Base-by-base conservation (phyloP, 1,140 invertebrate species). In the Cotesia vestalis region DNA sequence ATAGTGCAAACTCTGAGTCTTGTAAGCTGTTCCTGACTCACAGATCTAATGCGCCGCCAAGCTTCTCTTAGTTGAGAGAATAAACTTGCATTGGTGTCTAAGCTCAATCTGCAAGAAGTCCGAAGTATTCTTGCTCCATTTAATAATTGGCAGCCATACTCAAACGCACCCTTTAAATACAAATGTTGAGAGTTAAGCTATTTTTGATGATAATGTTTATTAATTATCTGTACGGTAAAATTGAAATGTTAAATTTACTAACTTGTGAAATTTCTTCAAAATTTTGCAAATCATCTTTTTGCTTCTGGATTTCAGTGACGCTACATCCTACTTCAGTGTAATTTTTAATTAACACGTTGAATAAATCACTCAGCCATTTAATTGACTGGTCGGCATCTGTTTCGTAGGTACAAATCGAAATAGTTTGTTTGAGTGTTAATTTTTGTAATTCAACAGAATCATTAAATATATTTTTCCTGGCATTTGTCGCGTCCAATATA, bases 231-330 rank as follows among this genome's bases (percentile, higher is more conserved):
- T 60, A 38, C 11, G 55, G 69, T 59, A 17, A 66, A 53, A 35
- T 46, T 12, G 17, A 20, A n/a, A 2, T 61, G 6, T 12, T 11
- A 63, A 57, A 72, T 72, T 66, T 12, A 72, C 9, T 78, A 62
- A 85, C 93, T 84, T 90, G 90, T 59, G 92, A 92, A 38, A 92
- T 94, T 81, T 93, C 91, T 85, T 94, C 92, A 84, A 94, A 93
- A 66, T 90, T 88, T 80, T 92, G 91, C 79, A 94, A 91, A 76
- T 94, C 91, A 57, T 92, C 90, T 83, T 94, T 94, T 75, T 94
- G 91, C 12, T 84, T 81, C 77, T 94, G 91, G 71, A 94, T 93
- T 86, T 94, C 93, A 61, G 89, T 87, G 5, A 91, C 88, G 60
- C 89, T 91, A 76, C 90, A 91, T 4, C 93, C 93, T 70, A 95